phyloP scores from a whole-genome alignment of 2,113 vertebrate genomes.

The Spea multiplicata region DNA sequence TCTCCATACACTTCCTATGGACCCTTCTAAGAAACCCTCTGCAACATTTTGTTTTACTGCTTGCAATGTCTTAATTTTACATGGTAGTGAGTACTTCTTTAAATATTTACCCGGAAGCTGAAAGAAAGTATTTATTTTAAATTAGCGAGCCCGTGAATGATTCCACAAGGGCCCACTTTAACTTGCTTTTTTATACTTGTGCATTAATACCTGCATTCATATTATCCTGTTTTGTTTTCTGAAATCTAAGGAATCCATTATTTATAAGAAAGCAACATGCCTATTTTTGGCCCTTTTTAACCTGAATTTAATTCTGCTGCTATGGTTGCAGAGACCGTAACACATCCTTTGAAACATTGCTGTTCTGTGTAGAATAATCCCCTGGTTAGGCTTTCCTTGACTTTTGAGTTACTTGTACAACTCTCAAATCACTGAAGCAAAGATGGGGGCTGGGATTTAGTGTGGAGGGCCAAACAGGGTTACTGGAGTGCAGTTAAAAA shows the following conservation, averaged over 20 bases:
- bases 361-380: slow-evolving; percentile 28
- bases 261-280: not conserved
- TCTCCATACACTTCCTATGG: no score
- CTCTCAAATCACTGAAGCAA: slow-evolving; percentile 21
- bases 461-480: slow-evolving; percentile 22
- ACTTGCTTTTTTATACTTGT: not conserved
- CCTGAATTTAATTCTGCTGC: slow-evolving; percentile 16
- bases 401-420: slow-evolving; percentile 37
- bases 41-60: no score
- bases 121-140: no score
- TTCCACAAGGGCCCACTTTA: not conserved
- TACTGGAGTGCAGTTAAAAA: slow-evolving; percentile 19
- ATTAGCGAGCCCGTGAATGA: no score
- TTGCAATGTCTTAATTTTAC: no score
- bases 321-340: slow-evolving; percentile 14
- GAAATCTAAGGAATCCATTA: not conserved
- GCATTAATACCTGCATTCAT: not conserved
- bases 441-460: slow-evolving; percentile 11
- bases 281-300: not conserved
- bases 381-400: slow-evolving; percentile 23
- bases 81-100: no score
- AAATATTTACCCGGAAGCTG: no score
- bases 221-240: not conserved
- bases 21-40: no score
- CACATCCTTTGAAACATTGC: slow-evolving; percentile 30